phyloP scores from a whole-genome alignment of 2,797 vertebrate species.

The Prunella strophiata region DNA sequence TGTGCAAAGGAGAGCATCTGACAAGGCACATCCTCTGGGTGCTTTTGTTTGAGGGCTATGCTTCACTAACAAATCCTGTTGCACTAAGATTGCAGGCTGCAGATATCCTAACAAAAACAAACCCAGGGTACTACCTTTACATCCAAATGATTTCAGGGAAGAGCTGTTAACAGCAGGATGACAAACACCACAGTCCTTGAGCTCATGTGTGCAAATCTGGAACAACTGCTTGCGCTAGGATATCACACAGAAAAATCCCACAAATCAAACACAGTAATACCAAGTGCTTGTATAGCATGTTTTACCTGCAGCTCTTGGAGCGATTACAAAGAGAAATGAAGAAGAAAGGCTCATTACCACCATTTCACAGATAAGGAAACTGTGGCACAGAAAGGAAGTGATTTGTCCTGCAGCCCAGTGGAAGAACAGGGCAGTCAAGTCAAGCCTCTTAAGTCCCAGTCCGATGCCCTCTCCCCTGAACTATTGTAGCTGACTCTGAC shows the following conservation, averaged over 20 bases:
- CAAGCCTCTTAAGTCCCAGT: conserved; percentile 67
- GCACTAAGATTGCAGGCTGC: conserved; percentile 64
- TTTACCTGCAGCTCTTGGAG: conserved; percentile 64
- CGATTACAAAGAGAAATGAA: conserved; percentile 57
- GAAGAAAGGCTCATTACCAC: conserved; percentile 67
- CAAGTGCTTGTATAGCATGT: conserved; percentile 36
- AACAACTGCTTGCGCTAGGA: not conserved
- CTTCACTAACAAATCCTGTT: conserved; percentile 74
- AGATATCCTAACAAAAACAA: conserved; percentile 66
- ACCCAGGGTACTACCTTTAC: conserved; percentile 1
- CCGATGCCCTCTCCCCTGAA: conserved; percentile 70
- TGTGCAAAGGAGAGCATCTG: conserved; percentile 5
- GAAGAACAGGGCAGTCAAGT: conserved; percentile 62
- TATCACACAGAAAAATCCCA: conserved; percentile 36
- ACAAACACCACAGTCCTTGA: conserved; percentile 34
- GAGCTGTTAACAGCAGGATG: conserved; percentile 49
- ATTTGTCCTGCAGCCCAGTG: conserved; percentile 65
- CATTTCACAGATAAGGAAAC: conserved; percentile 63
- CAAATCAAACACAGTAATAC: conserved; percentile 58
- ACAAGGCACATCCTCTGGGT: conserved; percentile 56
- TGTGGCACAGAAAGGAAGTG: conserved; percentile 61
- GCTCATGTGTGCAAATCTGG: conserved; percentile 19
- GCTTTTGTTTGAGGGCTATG: conserved; percentile 65
- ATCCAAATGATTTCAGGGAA: conserved; percentile 50
- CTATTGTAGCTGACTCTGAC: conserved; percentile 57